These are phyloP conservation scores for Orycteropus afer DNA, from an alignment of 2,113 vertebrate genomes.

Conservation along the genomic window DNA sequence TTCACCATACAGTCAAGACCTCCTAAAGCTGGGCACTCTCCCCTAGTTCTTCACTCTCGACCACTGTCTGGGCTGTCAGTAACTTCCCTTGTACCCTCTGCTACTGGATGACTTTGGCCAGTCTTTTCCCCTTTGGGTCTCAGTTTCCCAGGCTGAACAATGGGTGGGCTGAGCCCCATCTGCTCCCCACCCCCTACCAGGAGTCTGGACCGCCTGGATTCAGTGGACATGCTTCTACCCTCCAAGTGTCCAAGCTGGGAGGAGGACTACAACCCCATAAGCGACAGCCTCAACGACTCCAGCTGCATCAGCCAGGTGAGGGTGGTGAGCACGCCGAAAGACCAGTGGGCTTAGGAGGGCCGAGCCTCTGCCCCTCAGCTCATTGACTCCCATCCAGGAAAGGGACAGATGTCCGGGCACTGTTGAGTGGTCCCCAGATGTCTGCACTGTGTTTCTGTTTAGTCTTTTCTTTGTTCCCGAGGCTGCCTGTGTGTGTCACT, in stretches of 20 bases:
- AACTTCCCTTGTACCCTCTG: slow-evolving; percentile 16
- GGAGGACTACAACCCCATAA: slow-evolving; percentile 95
- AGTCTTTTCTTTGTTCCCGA: slow-evolving; percentile 29
- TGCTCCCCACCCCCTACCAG: slow-evolving; percentile 81
- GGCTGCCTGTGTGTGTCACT: slow-evolving; percentile 24
- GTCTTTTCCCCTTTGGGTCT: slow-evolving; percentile 7
- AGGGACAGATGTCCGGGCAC: neutral
- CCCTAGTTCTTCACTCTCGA: neutral
- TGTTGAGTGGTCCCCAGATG: neutral
- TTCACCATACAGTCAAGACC: neutral
- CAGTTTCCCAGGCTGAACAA: slow-evolving; percentile 41
- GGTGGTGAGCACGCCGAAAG: neutral
- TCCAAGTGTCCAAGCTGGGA: slow-evolving; percentile 95
- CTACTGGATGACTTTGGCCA: neutral
- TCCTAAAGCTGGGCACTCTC: neutral
- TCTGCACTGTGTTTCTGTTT: neutral
- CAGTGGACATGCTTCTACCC: slow-evolving; percentile 90
- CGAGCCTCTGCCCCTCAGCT: neutral
- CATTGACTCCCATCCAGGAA: neutral
- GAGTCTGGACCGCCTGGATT: slow-evolving; percentile 96
- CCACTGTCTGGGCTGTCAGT: neutral
- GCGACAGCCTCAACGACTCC: slow-evolving; percentile 90
- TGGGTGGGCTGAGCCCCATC: slow-evolving; percentile 31
- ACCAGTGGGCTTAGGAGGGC: neutral
- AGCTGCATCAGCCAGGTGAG: slow-evolving; percentile 95